Evolutionary conservation across 2,888 invertebrate species (phyloP), one percentile per base, ranked within the genome.

Genomic region (Polyommatus iphigenia): DNA sequence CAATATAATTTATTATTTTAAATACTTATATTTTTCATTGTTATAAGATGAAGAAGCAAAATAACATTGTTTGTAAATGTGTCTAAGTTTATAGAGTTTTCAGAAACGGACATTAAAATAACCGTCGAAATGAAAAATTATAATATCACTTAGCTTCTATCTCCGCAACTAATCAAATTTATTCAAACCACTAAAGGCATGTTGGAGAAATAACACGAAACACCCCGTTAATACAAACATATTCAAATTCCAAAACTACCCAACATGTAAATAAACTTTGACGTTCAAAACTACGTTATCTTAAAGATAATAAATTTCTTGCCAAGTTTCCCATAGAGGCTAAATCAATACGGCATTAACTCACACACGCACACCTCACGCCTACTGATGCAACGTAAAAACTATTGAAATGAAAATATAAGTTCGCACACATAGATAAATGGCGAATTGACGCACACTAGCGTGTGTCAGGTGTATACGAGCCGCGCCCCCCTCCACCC

Each of bases 351-450:
- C 92, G 87, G 89, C 87, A 91, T 92, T 91, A 91, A 92, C 93
- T 80, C 92, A 92, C 92, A 93, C 93, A 89, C 78, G 72, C 79
- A 79, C 83, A 85, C 80, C 80, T 82, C 82, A 90, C 90, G 81
- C 90, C 83, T 87, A 92, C 92, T 82, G 85, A 83, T 89, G 91
- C 90, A 89, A 81, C 81, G 86, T 91, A 93, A 93, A 93, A 93
- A 93, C 93, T 93, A 93, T 92, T 89, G 89, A 90, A 93, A 92
- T 92, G 91, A 93, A 93, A 93, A 91, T 93, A 93, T 93, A 91
- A 88, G 86, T 87, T 83, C 89, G 87, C 91, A 88, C 83, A 84
- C 82, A 83, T 73, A 78, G 81, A 80, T 81, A 78, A 78, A 78
- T 78, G 77, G 80, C 81, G 78, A 80, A 81, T 80, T 80, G 84